phyloP scores from a whole-genome alignment of 2,888 invertebrate genomes.

The Leucania comma region DNA sequence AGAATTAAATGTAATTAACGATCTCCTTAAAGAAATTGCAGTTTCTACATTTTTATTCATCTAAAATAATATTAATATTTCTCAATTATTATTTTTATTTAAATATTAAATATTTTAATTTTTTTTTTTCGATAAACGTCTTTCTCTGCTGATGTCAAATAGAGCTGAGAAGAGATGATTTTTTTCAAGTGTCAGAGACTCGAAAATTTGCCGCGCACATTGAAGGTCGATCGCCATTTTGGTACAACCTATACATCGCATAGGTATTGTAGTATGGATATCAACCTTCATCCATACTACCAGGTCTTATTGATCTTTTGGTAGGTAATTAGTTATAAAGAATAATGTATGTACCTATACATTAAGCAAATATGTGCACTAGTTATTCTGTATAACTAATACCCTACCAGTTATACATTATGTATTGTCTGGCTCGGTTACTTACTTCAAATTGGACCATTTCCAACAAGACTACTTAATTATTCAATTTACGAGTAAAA shows the following conservation, averaged over 20 bases:
- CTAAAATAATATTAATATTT: background rate
- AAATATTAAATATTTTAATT: no score
- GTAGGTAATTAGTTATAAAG: no score
- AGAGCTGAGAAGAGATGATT: background rate
- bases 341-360: no score
- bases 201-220: no score
- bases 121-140: conserved; percentile 1
- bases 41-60: background rate
- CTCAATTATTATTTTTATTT: background rate
- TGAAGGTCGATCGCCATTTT: no score
- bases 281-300: no score
- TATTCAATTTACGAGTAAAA: background rate
- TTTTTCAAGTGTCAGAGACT: background rate
- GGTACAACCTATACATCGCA: no score
- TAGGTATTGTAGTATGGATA: no score
- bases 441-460: background rate
- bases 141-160: background rate
- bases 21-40: background rate
- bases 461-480: background rate
- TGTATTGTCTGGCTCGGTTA: background rate
- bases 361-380: no score
- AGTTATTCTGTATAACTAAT: no score
- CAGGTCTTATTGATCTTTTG: no score
- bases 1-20: background rate
- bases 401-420: no score